Evolutionary conservation across 2,888 invertebrate genomes (phyloP), one percentile per base, ranked within the genome.

Genomic region (Rutpela maculata): DNA sequence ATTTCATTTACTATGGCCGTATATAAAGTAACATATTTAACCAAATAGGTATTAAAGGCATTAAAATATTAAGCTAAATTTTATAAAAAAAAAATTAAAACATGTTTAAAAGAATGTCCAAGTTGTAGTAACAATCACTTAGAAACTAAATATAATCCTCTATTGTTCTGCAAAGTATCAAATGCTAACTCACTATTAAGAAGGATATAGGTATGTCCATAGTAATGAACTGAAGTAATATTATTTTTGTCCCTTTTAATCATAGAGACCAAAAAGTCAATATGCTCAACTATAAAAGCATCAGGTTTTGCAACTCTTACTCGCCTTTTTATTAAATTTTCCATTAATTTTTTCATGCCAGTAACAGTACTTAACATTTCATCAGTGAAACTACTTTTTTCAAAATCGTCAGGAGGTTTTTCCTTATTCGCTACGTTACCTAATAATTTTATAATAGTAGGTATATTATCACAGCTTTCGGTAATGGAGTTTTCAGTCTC

Each of bases 311-410:
- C 75, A 26, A 57, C 11, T 62, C 35, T 73, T 22, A 80, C 50
- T 55, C 78, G 70, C 43, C 69, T 75, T 1, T 60, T 35, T 22
- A 65, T 11, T 43, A 78, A 57, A n/a, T 75, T 65, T 31, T 56
- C 60, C 50, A 80, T 69, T 31, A 78, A 66, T 26, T 67, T 74
- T n/a, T 59, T 62, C 35, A 74, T 71, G 1, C 80, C 80, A 38
- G 73, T 66, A 50, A 80, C 75, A 31, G 78, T 78, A 63, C 76
- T 70, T 15, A 78, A 57, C 60, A 80, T 63, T 35, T 80, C 78
- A 62, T 50, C 62, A 5, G 69, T 74, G n/a, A 78, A 56, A 31
- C 60, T 18, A 38, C 76, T 73, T 11, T 38, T 17, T 31, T 71
- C 72, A 63, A 75, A 79, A 11, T 74, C 75, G 26, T 66, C 38